These are phyloP conservation scores for Anneissia japonica DNA, from an alignment of 35 echinoderm and acorn worm species.

Conservation along the genomic window DNA sequence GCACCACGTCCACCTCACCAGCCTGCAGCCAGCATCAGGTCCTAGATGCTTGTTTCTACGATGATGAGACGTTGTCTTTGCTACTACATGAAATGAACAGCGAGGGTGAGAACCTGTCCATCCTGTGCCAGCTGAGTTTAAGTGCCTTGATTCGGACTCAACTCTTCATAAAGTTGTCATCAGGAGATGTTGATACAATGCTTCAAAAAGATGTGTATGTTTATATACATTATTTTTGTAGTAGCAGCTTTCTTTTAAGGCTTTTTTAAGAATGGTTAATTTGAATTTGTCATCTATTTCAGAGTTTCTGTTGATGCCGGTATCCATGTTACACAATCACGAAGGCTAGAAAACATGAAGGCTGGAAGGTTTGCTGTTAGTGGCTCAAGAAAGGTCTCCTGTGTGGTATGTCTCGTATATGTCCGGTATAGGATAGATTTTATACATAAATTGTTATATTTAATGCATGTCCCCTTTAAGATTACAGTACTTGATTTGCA, in stretches of 20 bases:
- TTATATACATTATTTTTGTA: not conserved
- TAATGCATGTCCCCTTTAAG: not conserved
- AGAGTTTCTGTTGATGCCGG: constrained; percentile 70
- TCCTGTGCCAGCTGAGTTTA: constrained; percentile 74
- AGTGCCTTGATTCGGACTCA: constrained; percentile 4
- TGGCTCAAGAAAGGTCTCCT: constrained; percentile 86
- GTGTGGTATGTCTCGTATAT: constrained; percentile 70
- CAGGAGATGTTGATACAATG: not conserved
- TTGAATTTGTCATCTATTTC: not conserved
- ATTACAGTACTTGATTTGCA: not conserved
- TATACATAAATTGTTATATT: not conserved
- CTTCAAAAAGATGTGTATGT: not conserved
- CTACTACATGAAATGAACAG: constrained; percentile 66
- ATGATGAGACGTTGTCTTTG: constrained; percentile 64
- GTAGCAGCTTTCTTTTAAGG: not conserved
- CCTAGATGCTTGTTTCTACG: constrained; percentile 76
- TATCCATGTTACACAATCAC: constrained; percentile 47
- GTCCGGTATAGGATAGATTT: not conserved
- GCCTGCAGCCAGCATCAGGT: constrained; percentile 61
- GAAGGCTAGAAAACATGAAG: constrained; percentile 85
- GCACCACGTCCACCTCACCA: not conserved
- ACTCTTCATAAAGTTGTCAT: constrained; percentile 16
- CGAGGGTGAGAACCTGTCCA: constrained; percentile 40
- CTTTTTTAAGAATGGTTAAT: not conserved
- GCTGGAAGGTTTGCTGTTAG: constrained; percentile 87